Conservation (phyloP, 2,888 invertebrate genomes). For the Pardosa pseudoannulata region DNA sequence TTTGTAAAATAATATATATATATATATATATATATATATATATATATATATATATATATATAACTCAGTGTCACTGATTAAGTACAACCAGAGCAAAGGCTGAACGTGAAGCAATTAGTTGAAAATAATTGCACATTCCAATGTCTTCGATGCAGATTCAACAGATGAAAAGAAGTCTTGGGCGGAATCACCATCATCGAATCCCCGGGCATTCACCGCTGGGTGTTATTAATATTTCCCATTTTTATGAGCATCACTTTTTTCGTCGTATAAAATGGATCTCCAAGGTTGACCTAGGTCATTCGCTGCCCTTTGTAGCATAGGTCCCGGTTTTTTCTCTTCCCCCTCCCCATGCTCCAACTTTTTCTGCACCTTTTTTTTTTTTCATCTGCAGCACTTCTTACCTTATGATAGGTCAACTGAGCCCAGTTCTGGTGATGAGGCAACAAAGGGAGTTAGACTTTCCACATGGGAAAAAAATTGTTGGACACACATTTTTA, state of each 20-base stretch:
- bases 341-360: background rate
- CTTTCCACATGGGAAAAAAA: background rate
- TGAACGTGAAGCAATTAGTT: too few species aligned
- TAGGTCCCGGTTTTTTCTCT: constrained; percentile 24
- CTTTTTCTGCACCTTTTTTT: background rate
- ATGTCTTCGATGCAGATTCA: too few species aligned
- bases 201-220: constrained; percentile 42
- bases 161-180: constrained; percentile 1
- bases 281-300: constrained; percentile 55
- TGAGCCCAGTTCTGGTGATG: background rate
- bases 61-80: too few species aligned
- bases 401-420: background rate
- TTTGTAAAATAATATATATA: too few species aligned
- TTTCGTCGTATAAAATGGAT: constrained; percentile 23
- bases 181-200: background rate
- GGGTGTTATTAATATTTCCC: background rate
- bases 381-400: background rate
- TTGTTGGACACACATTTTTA: background rate
- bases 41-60: too few species aligned
- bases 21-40: too few species aligned
- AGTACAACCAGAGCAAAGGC: too few species aligned
- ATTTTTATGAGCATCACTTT: constrained; percentile 36
- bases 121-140: too few species aligned
- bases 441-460: background rate
- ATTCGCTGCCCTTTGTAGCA: constrained; percentile 12